Percentiles rank a stretch among this genome's conserved stretches.
These are phyloP conservation scores for Stenolophus ochropezus DNA, from an alignment of 2,888 invertebrate genomes.

Conservation along the genomic window DNA sequence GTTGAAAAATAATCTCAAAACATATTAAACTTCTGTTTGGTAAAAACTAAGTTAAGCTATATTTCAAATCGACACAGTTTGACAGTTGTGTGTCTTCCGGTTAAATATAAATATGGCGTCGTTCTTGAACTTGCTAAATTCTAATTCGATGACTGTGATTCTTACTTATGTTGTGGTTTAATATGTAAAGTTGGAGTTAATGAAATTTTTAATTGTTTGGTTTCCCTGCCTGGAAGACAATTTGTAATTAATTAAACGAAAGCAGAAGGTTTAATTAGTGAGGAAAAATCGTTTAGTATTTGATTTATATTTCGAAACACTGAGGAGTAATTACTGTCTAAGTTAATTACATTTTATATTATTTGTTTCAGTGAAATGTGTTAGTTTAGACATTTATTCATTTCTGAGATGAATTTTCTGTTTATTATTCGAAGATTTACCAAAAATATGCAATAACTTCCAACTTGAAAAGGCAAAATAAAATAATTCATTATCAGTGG, in stretches of 20 bases:
- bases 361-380: background rate
- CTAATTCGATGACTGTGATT: background rate
- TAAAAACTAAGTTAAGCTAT: too few species aligned
- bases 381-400: background rate
- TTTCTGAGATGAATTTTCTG: background rate
- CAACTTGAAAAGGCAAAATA: too few species aligned
- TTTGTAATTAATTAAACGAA: constrained; percentile 1
- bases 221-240: background rate
- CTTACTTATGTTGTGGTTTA: background rate
- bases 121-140: too few species aligned
- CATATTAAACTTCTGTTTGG: too few species aligned
- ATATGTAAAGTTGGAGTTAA: background rate
- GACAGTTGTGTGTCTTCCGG: too few species aligned
- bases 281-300: constrained; percentile 8
- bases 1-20: too few species aligned
- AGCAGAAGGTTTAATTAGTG: background rate
- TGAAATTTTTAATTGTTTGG: background rate
- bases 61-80: too few species aligned
- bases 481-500: too few species aligned
- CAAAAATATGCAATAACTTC: too few species aligned
- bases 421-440: too few species aligned
- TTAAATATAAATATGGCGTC: too few species aligned
- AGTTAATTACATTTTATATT: constrained; percentile 1
- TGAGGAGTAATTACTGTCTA: background rate
- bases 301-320: background rate